Base-by-base conservation (phyloP, 1,140 invertebrate genomes). In the Papilio dardanus region DNA sequence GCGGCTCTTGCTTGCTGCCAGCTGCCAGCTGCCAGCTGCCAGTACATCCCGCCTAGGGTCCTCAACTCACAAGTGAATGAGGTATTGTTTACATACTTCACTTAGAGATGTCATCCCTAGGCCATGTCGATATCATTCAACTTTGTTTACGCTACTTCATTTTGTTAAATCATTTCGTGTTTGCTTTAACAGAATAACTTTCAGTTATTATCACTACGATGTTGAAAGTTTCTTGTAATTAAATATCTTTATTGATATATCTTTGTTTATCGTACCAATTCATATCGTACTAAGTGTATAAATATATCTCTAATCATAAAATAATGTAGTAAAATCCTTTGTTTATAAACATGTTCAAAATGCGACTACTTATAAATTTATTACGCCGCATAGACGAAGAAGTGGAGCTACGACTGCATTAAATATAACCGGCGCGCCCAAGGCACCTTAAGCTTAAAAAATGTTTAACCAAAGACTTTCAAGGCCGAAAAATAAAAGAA, bases 1-100 rank as follows among this genome's bases (percentile, higher is more conserved):
- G 86, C 84, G 84, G 82, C 82, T 46, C 16, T 46, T 46, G n/a
- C 16, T 19, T 7, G 42, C 5, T n/a, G 42, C 5, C 42, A 37
- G 16, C n/a, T 46, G 42, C 42, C 42, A n/a, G 42, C 42, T 46
- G 24, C 54, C 54, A 62, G 21, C n/a, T n/a, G n/a, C n/a, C 46
- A 50, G 3, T 16, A 19, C 24, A 28, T 62, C 54, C 12, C 21
- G 30, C 21, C 54, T 62, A 62, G 54, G 33, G 31, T 35, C 33
- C 1, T 12, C n/a, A 24, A 33, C 19, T 8, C 31, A 33, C 67
- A 69, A 35, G 67, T 69, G 67, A 69, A 69, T 69, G n/a, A 14
- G 35, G 35, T 21, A 37, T 40, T 69, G n/a, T 69, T 37, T 24
- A 69, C 21, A 37, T 37, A 69, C 21, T 69, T 40, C 67, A 69